Base-by-base conservation (phyloP, 2,888 invertebrate genomes). In the Drosophila anomelani region DNA sequence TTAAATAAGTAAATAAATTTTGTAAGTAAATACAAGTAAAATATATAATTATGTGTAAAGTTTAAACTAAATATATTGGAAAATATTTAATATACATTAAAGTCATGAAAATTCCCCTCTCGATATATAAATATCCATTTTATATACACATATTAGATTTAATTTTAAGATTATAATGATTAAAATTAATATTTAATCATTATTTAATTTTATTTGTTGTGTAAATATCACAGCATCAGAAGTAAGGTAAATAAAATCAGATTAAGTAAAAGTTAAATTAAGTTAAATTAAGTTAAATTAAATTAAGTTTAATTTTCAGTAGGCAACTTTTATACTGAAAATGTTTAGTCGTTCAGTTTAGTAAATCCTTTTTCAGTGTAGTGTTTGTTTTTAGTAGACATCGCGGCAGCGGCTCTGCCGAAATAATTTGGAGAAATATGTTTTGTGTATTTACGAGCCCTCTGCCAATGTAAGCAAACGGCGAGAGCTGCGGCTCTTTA, bases 371-470 rank as follows among this genome's bases (percentile, higher is more conserved):
- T 49, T 34, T 43, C 49, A 39, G 66, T 58, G 26, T n/a, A 23
- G 13, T 49, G 58, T 53, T 36, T 60, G 34, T 39, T 46, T 15
- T 66, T 56, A 56, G 56, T 67, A 67, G 67, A 67, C 67, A 47
- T 68, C 15, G 44, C 26, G 56, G 67, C 68, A 56, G 17, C 68
- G 12, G 54, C 63, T 32, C 20, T 34, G 38, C 20, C 57, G n/a
- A 39, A 51, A 56, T 46, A 67, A 67, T 46, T 56, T 56, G 29
- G 55, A 43, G 39, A 57, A 67, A 68, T 46, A 67, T 67, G 55
- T 66, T 67, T 67, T 57, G 69, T 68, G 34, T 68, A 68, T 68
- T 68, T 68, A 68, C 67, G 69, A 68, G 69, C 67, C 69, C 67
- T 68, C 67, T 39, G 29, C 29, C 69, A 57, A 69, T 57, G 56